These are phyloP conservation scores for Chaetops frenatus DNA, from an alignment of 2,113 vertebrate species.

Conservation along the genomic window DNA sequence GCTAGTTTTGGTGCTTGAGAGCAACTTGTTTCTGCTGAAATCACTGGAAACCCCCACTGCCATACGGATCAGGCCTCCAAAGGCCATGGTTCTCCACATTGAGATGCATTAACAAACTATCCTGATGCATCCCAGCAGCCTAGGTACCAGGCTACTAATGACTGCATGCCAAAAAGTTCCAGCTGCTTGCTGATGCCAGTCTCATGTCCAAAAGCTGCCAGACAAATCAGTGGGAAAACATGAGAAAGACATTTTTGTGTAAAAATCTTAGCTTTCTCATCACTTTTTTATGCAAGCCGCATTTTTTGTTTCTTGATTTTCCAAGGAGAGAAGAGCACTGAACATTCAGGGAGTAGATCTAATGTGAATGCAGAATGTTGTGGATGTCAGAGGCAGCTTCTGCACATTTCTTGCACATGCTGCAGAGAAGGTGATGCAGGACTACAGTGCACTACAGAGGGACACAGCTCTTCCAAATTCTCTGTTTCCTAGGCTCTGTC, in stretches of 20 bases:
- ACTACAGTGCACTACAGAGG: not conserved
- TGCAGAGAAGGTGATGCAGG: not conserved
- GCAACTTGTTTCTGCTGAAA: not conserved
- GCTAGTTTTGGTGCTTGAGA: not conserved
- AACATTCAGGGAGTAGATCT: not conserved
- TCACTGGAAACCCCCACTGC: not conserved
- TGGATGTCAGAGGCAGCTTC: not conserved
- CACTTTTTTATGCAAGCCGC: not conserved
- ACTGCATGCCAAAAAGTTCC: not conserved
- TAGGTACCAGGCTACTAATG: not conserved
- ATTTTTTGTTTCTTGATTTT: not conserved
- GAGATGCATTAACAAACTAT: not conserved
- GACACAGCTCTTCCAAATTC: not conserved
- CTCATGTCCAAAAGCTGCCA: not conserved
- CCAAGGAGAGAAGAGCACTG: not conserved
- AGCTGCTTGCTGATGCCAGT: not conserved
- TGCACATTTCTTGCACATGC: not conserved
- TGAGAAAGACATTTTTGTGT: not conserved
- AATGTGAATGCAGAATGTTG: rapidly evolving
- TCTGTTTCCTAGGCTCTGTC: not conserved
- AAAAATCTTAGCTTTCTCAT: not conserved
- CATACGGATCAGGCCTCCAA: not conserved
- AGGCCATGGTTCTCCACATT: not conserved
- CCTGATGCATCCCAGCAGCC: not conserved
- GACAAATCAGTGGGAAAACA: not conserved